Conservation (phyloP, 2,888 invertebrate species). For the Chrysolina americana region DNA sequence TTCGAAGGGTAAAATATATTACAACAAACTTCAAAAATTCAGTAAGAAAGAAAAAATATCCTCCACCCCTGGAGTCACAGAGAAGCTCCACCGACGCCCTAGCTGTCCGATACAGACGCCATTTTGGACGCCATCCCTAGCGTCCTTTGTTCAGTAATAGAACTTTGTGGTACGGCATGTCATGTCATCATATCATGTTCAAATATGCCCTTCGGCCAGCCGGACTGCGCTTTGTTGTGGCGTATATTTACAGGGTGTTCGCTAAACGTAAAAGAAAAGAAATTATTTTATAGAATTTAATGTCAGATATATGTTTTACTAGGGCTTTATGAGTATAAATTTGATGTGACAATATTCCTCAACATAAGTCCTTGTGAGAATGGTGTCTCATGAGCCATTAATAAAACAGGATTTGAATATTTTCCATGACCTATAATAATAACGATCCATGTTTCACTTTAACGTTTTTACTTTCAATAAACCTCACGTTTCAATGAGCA, state of each 20-base stretch:
- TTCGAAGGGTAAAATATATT: not conserved
- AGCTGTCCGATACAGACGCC: conserved; percentile 66
- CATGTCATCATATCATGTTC: conserved; percentile 53
- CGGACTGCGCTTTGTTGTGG: conserved; percentile 36
- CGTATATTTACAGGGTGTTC: conserved; percentile 26
- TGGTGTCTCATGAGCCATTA: no score
- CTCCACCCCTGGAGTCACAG: conserved; percentile 28
- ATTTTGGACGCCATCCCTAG: conserved; percentile 67
- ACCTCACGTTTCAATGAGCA: no score
- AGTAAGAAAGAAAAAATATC: not conserved
- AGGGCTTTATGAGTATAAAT: no score
- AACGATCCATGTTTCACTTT: no score
- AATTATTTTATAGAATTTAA: no score
- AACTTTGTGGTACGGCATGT: conserved; percentile 48
- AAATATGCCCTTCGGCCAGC: conserved; percentile 47
- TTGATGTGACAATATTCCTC: no score
- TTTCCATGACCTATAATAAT: no score
- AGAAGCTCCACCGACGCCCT: conserved; percentile 60
- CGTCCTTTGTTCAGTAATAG: conserved; percentile 54
- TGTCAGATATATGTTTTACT: no score
- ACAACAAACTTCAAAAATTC: not conserved
- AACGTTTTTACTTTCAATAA: no score
- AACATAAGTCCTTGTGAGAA: no score
- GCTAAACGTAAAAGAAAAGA: not conserved
- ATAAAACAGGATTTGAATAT: no score